phyloP scores from a whole-genome alignment of 2,113 vertebrate species.

The Meleagris gallopavo region DNA sequence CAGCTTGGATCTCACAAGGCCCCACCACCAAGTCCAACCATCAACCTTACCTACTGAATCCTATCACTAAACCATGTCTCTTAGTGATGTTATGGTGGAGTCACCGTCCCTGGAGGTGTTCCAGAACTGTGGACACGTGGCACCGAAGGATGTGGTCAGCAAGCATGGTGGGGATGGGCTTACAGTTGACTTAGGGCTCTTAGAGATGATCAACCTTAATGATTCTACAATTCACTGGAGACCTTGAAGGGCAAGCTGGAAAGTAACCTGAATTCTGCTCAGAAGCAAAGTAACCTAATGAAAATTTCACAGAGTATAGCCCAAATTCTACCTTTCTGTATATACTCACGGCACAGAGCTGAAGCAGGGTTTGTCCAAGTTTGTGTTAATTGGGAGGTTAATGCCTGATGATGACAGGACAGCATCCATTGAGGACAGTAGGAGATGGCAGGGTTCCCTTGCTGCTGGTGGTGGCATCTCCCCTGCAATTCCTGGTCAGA shows the following conservation, averaged over 20 bases:
- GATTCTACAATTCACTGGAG: not conserved
- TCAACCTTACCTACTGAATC: not conserved
- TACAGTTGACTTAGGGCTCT: not conserved
- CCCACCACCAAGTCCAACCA: not conserved
- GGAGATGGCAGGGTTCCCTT: slow-evolving; percentile 18
- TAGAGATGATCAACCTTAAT: no score
- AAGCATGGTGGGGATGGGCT: no score
- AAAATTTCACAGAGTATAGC: not conserved
- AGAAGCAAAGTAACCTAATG: not conserved
- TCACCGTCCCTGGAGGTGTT: no score
- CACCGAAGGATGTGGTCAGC: no score
- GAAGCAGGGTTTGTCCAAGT: not conserved
- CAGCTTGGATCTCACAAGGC: not conserved
- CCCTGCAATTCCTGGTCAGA: not conserved
- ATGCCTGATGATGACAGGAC: not conserved
- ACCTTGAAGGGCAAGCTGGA: not conserved
- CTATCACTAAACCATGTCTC: not conserved
- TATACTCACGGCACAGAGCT: accelerated
- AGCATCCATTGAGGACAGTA: not conserved
- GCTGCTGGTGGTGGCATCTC: not conserved
- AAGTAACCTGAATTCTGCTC: not conserved
- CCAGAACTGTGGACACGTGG: no score
- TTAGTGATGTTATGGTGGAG: not conserved
- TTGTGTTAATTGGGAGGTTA: not conserved
- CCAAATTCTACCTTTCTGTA: not conserved